phyloP scores from a whole-genome alignment of 2,888 invertebrate genomes.

The Epinotia ramella region DNA sequence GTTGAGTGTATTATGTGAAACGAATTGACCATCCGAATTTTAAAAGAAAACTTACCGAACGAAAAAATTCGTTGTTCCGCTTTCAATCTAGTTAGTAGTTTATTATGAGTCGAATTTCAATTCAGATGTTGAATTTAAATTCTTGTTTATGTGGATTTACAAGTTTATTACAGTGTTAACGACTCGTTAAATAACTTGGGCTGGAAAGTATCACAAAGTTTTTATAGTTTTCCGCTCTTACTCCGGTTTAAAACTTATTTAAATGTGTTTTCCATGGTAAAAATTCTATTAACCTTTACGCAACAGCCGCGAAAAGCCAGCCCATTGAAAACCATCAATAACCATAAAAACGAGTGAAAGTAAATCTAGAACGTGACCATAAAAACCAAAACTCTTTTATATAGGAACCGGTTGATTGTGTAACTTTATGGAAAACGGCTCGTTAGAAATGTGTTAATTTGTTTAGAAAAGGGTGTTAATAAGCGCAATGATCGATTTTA shows the following conservation, averaged over 20 bases:
- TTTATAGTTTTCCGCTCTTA: slow-evolving; percentile 9
- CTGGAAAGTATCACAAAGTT: slow-evolving; percentile 15
- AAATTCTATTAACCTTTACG: slow-evolving; percentile 35
- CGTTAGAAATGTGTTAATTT: slow-evolving; percentile 66
- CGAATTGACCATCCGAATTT: neutral
- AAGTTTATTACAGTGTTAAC: slow-evolving; percentile 27
- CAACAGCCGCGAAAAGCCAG: slow-evolving; percentile 32
- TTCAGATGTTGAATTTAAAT: slow-evolving; percentile 15
- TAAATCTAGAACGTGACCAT: slow-evolving; percentile 45
- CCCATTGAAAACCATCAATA: slow-evolving; percentile 42
- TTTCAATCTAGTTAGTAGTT: neutral
- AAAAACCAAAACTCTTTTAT: slow-evolving; percentile 49
- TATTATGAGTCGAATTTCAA: neutral
- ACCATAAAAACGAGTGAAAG: slow-evolving; percentile 46
- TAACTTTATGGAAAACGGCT: slow-evolving; percentile 50
- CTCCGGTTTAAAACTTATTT: slow-evolving; percentile 15
- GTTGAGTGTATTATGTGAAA: neutral
- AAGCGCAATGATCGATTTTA: slow-evolving; percentile 63
- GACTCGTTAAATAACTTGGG: slow-evolving; percentile 1
- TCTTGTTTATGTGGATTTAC: slow-evolving; percentile 29
- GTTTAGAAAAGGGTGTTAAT: slow-evolving; percentile 65
- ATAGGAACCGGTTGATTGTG: slow-evolving; percentile 51
- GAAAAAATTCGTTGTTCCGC: neutral
- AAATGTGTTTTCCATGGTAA: slow-evolving; percentile 32
- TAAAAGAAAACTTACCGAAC: neutral